phyloP scores from a whole-genome alignment of 2,113 vertebrate genomes.

The Cyprinus carpio region DNA sequence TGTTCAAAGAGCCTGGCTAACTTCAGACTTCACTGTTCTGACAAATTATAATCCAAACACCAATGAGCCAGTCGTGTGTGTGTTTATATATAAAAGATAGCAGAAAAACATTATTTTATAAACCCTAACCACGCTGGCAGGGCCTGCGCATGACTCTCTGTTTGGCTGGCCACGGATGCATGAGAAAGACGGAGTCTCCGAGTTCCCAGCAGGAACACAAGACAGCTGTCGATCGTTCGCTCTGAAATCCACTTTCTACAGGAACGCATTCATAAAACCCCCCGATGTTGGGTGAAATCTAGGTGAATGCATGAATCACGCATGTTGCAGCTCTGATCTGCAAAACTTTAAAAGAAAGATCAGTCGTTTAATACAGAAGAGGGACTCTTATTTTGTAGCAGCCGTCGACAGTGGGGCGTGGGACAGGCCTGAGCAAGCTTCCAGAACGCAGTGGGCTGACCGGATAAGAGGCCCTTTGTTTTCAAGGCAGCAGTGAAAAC shows the following conservation, averaged over 20 bases:
- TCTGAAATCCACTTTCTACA: conserved; percentile 38
- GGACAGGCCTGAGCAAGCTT: conserved; percentile 71
- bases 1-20: neutral
- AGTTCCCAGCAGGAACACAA: conserved; percentile 72
- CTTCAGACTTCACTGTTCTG: neutral
- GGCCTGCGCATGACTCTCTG: conserved; percentile 54
- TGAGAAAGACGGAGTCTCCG: conserved; percentile 67
- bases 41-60: conserved; percentile 27
- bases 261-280: neutral
- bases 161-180: conserved; percentile 68
- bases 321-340: neutral
- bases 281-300: neutral
- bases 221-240: conserved; percentile 69
- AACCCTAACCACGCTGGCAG: conserved; percentile 60
- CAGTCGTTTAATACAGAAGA: neutral
- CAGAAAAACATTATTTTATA: conserved; percentile 66
- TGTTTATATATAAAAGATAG: conserved; percentile 58
- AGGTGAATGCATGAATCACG: neutral
- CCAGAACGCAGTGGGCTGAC: conserved; percentile 75
- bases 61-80: neutral
- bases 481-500: conserved; percentile 85
- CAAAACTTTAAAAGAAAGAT: neutral
- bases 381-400: conserved; percentile 22
- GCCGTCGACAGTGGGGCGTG: conserved; percentile 47
- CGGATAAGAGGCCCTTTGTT: conserved; percentile 93